Base-by-base conservation (phyloP, 30 jellyfish, hydroid and myxozoan genomes). In the Hydractinia echinata region DNA sequence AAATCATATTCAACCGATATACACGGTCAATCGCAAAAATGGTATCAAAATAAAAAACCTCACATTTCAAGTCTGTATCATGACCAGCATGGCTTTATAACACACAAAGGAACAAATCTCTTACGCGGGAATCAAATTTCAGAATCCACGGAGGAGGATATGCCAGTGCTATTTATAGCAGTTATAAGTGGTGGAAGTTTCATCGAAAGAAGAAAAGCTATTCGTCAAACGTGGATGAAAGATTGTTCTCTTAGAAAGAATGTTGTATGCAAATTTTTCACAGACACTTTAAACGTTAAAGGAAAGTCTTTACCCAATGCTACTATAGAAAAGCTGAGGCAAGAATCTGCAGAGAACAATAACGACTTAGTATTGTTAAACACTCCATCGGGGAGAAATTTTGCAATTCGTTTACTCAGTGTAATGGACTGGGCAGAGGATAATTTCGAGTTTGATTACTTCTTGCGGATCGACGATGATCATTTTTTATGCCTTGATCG, bases 181-280 rank as follows among this genome's bases (percentile, higher is more conserved):
- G 74, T 88, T n/a, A 50, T 88, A 44, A 73, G 85, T 8, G 92
- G 91, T 44, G 55, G 81, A 18, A 77, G 77, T 14, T 88, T 81
- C 81, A 53, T 72, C 4, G 84, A 77, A 39, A 77, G 96, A 53
- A 51, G 96, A 18, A 76, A 74, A 62, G 96, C 94, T 0, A 84
- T 88, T 19, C 83, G 96, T 20, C 87, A 73, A 53, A 69, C 96
- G 13, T 88, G 96, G 96, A 76, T 88, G 90, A 85, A 88, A 64
- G 96, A 88, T 7, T 88, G 96, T 54, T 79, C 73, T 55, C 74
- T 79, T 16, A 60, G 67, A 16, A 53, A 83, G 10, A 55, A 58
- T 50, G 94, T 83, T 20, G 73, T 79, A 5, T 88, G 96, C 55
- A 83, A 68, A 71, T 88, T 88, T 64, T 88, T 88, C 86, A 88